Evolutionary conservation across 1,140 invertebrate genomes (phyloP), one percentile per base, ranked within the genome.

Genomic region (Hestina assimilis): DNA sequence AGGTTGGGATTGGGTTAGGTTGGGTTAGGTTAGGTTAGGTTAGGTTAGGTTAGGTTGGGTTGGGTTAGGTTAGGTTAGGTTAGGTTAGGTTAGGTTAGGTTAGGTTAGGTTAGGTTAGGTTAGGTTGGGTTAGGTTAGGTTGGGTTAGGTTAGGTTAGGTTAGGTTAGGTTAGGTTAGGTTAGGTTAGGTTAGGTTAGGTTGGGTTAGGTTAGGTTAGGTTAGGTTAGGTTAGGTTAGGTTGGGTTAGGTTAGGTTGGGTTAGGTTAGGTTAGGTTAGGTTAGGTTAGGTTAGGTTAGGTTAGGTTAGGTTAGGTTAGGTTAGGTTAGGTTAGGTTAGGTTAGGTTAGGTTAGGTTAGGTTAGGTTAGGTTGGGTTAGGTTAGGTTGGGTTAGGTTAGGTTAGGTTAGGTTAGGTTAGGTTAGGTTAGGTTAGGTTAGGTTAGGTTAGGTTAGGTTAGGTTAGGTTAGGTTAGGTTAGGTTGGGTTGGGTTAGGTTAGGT

Each of bases 41-140:
- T 35, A 35, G 40, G 40, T 35, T 42, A 42, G 40, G 40, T 42
- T 42, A 42, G 31, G 31, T 35, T 35, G 11, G 31, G 31, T 35
- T 35, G 11, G 31, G 31, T 35, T 35, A 35, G 31, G 31, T 35
- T 35, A 35, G 31, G 31, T 35, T 35, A 35, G 31, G 31, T 35
- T 35, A 35, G 31, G 31, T 35, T 35, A 35, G 31, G 31, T 35
- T 35, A 35, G 31, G 31, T 35, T 35, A 35, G 38, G 38, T 41
- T 45, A 45, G 42, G 42, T 45, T 45, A 45, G 42, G 42, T 45
- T 45, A 45, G 42, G 42, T 45, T 45, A 45, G 42, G 42, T 45
- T 45, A 45, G 42, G 42, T 45, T 45, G 28, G 42, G 42, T 45
- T 45, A 45, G 42, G 42, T 45, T 45, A 45, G 42, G 42, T 45